Base-by-base conservation (phyloP, 2,888 invertebrate species). In the Dione vanillae region DNA sequence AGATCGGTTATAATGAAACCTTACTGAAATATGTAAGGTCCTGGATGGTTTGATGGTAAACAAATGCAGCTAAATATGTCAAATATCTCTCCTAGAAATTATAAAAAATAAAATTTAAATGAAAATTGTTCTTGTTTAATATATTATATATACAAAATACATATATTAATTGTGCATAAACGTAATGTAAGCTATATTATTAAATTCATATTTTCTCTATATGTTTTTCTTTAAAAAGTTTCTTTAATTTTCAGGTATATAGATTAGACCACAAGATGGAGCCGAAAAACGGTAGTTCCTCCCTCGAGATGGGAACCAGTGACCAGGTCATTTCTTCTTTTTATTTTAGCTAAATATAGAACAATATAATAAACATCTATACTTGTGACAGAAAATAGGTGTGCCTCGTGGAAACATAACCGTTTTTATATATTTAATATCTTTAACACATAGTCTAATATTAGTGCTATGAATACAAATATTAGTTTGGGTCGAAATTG, bases 301-400 rank as follows among this genome's bases (percentile, higher is more conserved):
- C 90, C 70, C 85, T 95, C 92, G 92, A 93, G 80, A 92, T 93
- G 92, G 92, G 92, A 64, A 92, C 92, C 81, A 92, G 92, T 79
- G 92, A 92, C 72, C 92, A 92, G 89, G 92, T 92, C 11, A 1
- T 56, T 75, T 78, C 70, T 54, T 51, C 14, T 49, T 14, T n/a
- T 47, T 47, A 45, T 59, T 47, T 37, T 37, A 14, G n/a, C 16
- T 16, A 12, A 45, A 43, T 56, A 16, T 12, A 19, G 10, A 16
- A 47, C 10, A 16, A n/a, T 3, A 2, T n/a, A n/a, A 16, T 16
- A n/a, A 16, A 9, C 10, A 47, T 3, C 1, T 16, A 0, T 47
- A 10, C 3, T 27, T 27, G 27, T 27, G 27, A 27, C 5, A 27
- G 5, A 27, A 27, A 2, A 27, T 5, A 27, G 27, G 27, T 27